Evolutionary conservation across 2,113 vertebrate genomes (phyloP).

Genomic region (Ammodytes marinus): DNA sequence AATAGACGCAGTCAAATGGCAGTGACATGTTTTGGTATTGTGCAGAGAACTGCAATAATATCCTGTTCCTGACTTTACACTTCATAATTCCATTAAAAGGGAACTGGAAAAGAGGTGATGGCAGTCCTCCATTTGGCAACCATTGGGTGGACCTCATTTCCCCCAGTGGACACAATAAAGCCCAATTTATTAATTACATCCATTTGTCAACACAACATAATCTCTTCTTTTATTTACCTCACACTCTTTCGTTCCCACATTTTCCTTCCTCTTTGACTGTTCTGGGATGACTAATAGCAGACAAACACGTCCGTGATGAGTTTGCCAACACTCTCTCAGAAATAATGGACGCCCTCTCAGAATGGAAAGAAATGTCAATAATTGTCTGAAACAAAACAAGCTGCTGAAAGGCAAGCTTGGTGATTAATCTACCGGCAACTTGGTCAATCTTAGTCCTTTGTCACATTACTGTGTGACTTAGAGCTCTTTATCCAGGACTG

Average conservation of each 20-base stretch:
- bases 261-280: constrained; percentile 35
- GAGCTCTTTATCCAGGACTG: constrained; percentile 42
- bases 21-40: constrained; percentile 77
- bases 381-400: constrained; percentile 68
- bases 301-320: constrained; percentile 67
- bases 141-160: constrained; percentile 43
- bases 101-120: constrained; percentile 58
- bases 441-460: constrained; percentile 20
- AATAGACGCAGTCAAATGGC: constrained; percentile 70
- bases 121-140: constrained; percentile 72
- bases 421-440: constrained; percentile 49
- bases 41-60: constrained; percentile 82
- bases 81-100: constrained; percentile 79
- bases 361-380: constrained; percentile 54
- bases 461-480: constrained; percentile 32
- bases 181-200: constrained; percentile 77
- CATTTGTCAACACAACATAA: constrained; percentile 78
- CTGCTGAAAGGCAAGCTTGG: constrained; percentile 62
- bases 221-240: constrained; percentile 56
- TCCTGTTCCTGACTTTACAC: constrained; percentile 82
- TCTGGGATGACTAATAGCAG: constrained; percentile 74
- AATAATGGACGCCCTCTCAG: constrained; percentile 57
- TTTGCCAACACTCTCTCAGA: constrained; percentile 56
- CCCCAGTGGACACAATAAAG: constrained; percentile 70
- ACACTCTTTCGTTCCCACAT: constrained; percentile 16